Base-by-base conservation (phyloP, 1,140 invertebrate genomes). In the Lepeophtheirus salmonis region DNA sequence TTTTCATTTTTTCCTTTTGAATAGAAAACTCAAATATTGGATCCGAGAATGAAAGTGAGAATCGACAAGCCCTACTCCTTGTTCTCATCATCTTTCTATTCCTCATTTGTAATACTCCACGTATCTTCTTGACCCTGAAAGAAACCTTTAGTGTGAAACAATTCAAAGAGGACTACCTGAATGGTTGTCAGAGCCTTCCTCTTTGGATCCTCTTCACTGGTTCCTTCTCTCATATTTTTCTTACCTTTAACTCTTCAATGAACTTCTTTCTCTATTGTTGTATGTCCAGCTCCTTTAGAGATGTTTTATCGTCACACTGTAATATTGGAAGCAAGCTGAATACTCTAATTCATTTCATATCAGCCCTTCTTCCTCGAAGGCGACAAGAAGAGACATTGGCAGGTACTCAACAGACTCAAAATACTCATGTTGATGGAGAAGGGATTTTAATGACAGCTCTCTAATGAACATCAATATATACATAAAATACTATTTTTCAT, bases 211-310 rank as follows among this genome's bases (percentile, higher is more conserved):
- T 57, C 6, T 17, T 30, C 22, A 30, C 25, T 13, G 55, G 55
- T 10, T 3, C 26, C 2, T 17, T 30, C 22, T 57, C 55, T 17
- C 55, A 57, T 18, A 14, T 57, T 14, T 13, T 57, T 14, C 22
- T 57, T 14, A 30, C 26, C n/a, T 16, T 25, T 14, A 57, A 57
- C 26, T 57, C 55, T 14, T 25, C 55, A 13, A 14, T 57, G 13
- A 57, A 57, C 26, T 57, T 57, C 21, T 57, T 57, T n/a, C 25
- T 57, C 2, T 57, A 57, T 41, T 57, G 55, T 18, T 17, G 23
- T 1, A 26, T 57, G 24, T 57, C 55, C 13, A 41, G 14, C 10
- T n/a, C 26, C 23, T 57, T 57, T 18, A 17, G 55, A 12, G 26
- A 16, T 4, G 55, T 24, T 17, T 23, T 57, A 2, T 24, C 6